Percentiles rank a stretch among this genome's conserved stretches.
These are phyloP conservation scores for Pachyrhynchus sulphureomaculatus DNA, from an alignment of 1,140 invertebrate genomes.

Conservation along the genomic window DNA sequence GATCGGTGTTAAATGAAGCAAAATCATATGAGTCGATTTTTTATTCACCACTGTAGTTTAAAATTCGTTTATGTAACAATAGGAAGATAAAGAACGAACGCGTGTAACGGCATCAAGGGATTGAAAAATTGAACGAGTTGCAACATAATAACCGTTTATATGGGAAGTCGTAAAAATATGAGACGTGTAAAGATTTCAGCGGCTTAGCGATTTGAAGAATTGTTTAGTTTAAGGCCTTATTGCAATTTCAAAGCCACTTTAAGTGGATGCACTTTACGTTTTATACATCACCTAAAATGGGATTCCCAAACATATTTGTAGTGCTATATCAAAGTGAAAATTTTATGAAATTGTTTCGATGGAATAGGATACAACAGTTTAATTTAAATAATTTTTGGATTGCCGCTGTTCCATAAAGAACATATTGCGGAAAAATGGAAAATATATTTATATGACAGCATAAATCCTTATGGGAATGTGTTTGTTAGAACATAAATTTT, in stretches of 20 bases:
- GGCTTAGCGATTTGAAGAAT: conserved; percentile 27
- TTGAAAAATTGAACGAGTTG: neutral
- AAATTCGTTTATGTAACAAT: no score
- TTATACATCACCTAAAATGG: conserved; percentile 26
- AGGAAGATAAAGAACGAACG: no score
- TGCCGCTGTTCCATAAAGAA: neutral
- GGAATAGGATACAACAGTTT: conserved; percentile 11
- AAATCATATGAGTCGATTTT: no score
- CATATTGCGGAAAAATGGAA: conserved; percentile 6
- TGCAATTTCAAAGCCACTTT: conserved; percentile 27
- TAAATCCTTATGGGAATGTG: neutral
- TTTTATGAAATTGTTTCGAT: conserved; percentile 7
- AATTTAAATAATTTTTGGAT: conserved; percentile 13
- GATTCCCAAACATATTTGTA: conserved; percentile 19
- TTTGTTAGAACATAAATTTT: no score
- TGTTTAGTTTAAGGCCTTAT: conserved; percentile 26
- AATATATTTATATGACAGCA: neutral
- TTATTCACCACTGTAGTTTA: no score
- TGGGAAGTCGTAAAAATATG: conserved; percentile 22
- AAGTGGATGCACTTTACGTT: conserved; percentile 18
- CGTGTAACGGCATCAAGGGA: no score
- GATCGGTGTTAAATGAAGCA: no score
- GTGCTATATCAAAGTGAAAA: conserved; percentile 17
- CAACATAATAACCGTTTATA: conserved; percentile 12
- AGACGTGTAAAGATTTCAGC: conserved; percentile 4